A percentile compares a stretch with the other conserved stretches of the same genome.
phyloP scores from a whole-genome alignment of 1,140 invertebrate species.

The Planococcus citri region DNA sequence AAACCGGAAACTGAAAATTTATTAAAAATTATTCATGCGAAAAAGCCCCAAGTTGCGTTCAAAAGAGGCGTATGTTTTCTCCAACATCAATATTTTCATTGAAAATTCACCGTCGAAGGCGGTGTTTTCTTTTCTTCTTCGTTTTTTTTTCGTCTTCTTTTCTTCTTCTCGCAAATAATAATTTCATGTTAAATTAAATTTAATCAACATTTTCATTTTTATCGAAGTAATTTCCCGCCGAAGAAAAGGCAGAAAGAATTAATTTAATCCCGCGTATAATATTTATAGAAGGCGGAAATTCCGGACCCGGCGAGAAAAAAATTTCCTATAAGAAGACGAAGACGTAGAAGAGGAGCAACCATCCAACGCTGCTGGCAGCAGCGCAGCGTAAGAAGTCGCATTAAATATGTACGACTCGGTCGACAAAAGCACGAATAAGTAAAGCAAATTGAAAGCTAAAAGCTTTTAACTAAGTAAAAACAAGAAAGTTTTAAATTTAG shows the following conservation, averaged over 20 bases:
- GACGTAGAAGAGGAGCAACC: no score
- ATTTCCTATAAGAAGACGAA: not conserved
- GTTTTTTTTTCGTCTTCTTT: no score
- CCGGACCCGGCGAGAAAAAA: not conserved
- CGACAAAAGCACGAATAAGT: conserved; percentile 18
- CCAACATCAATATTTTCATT: no score
- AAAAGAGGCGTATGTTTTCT: no score
- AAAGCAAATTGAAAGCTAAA: conserved; percentile 19
- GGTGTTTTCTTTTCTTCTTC: no score
- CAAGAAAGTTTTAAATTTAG: conserved; percentile 18
- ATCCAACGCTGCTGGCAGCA: no score
- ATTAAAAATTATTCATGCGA: no score
- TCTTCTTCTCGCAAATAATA: no score
- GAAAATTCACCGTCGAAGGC: no score
- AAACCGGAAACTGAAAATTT: no score
- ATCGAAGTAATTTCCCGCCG: not conserved
- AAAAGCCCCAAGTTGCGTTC: no score
- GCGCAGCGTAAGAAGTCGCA: not conserved
- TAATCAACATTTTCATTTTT: not conserved
- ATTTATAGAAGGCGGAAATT: not conserved
- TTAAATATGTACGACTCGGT: conserved; percentile 16
- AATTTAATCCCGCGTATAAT: not conserved
- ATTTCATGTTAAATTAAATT: not conserved
- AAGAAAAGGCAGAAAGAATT: not conserved
- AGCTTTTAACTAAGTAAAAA: conserved; percentile 20